Evolutionary conservation across 2,888 invertebrate genomes (phyloP), one percentile per base, ranked within the genome.

Genomic region (Orthosia cruda): DNA sequence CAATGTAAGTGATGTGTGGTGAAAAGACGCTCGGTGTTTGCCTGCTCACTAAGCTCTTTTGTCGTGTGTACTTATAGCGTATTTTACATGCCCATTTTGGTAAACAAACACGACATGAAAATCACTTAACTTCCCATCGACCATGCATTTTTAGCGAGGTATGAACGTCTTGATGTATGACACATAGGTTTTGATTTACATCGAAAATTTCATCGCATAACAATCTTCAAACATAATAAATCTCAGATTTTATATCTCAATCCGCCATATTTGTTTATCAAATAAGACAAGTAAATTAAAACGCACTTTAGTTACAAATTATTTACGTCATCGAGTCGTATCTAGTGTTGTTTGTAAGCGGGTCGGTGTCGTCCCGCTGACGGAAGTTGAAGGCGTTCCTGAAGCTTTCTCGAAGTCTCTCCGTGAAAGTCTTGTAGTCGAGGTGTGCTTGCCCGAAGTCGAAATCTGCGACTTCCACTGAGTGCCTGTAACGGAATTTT

Each of bases 381-480:
- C 94, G 90, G 84, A 96, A 95, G 82, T 94, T 91, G 84, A 96
- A 93, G 0, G 97, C 95, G 81, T 93, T 95, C 15, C 93, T 90
- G 90, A 99, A 97, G 59, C 98, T 98, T 85, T 99, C 99, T 55
- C 98, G 96, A 1, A 99, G 97, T 59, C 99, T 97, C 91, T 99
- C 98, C 67, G 97, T 97, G 92, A 99, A 99, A 23, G 99, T 98
- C 95, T 98, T 99, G 92, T 98, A 99, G 90, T 99, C 98, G 95
- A 98, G 97, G 85, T 98, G 98, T 20, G 98, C 97, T 90, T 97
- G 98, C 0, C 98, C 98, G 92, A 99, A 99, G 93, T 99, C 98
- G 90, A 99, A 99, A 93, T 99, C 98, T 0, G 99, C 99, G 18
- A 99, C 99, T 97, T 99, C 99, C 62, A 99, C 97, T 3, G 97